A percentile compares a stretch with the other conserved stretches of the same genome.
Conservation (phyloP, 2,113 vertebrate genomes). For the Pelodiscus sinensis region DNA sequence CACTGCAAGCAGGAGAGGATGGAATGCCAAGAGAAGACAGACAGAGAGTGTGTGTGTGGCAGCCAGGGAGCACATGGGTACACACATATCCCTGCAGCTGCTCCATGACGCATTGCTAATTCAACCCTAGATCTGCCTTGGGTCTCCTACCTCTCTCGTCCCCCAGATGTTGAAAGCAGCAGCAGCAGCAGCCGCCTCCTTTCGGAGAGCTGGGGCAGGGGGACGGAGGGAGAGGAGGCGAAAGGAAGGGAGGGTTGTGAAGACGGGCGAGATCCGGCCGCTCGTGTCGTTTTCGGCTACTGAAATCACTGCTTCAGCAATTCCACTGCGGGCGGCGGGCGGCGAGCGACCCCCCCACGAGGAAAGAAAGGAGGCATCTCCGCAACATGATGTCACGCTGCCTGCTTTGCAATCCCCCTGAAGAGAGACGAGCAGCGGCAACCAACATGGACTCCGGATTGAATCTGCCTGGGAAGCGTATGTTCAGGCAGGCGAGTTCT, state of each 20-base stretch:
- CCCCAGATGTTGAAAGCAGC: neutral
- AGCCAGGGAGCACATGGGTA: conserved; percentile 45
- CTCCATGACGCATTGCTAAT: conserved; percentile 58
- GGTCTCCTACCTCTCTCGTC: neutral
- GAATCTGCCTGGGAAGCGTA: conserved; percentile 52
- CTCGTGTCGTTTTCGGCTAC: conserved; percentile 26
- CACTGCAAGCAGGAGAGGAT: neutral
- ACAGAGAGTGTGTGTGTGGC: neutral
- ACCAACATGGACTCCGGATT: conserved; percentile 80
- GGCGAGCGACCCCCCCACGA: neutral
- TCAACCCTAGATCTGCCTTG: neutral
- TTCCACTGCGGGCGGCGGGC: neutral
- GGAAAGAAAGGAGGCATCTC: conserved; percentile 58
- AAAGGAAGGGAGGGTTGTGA: conserved; percentile 4
- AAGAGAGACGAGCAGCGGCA: conserved; percentile 52
- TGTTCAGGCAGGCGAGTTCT: neutral
- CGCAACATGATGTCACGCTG: conserved; percentile 74
- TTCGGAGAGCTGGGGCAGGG: neutral
- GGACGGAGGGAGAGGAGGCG: neutral
- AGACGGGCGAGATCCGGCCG: neutral
- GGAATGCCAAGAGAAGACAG: neutral
- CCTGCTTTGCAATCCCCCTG: conserved; percentile 56
- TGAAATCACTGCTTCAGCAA: conserved; percentile 54
- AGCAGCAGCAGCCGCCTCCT: neutral
- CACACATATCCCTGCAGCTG: neutral